Evolutionary conservation across 2,888 invertebrate genomes (phyloP).

Genomic region (Monochamus alternatus): DNA sequence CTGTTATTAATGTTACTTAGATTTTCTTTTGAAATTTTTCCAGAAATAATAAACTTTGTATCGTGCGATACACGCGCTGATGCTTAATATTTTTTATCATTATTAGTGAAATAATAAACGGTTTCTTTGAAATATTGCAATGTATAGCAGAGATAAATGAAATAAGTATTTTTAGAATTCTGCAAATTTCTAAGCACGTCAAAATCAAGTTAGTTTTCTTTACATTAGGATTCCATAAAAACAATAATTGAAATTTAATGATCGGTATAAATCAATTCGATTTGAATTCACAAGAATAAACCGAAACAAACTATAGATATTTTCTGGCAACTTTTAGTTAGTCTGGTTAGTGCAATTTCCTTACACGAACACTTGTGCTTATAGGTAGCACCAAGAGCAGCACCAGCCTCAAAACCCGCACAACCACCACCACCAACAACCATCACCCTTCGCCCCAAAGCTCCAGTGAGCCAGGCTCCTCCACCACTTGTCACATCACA

Average conservation of each 20-base stretch:
- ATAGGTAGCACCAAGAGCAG: conserved; percentile 55
- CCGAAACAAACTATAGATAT: too few relatives aligned
- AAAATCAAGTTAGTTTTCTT: too few relatives aligned
- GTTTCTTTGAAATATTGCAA: neutral
- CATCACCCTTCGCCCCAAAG: conserved; percentile 82
- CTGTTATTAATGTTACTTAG: neutral
- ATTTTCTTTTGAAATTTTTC: conserved; percentile 9
- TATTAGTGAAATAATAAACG: neutral
- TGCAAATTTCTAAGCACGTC: neutral
- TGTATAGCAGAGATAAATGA: neutral
- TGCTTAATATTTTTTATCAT: conserved; percentile 2
- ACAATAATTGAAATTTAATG: too few relatives aligned
- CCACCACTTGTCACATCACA: conserved; percentile 85
- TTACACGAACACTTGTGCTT: conserved; percentile 1
- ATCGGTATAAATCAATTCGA: too few relatives aligned
- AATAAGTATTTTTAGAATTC: neutral
- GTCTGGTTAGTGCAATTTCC: neutral
- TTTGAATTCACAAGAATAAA: too few relatives aligned
- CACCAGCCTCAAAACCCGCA: conserved; percentile 57
- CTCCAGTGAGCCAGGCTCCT: conserved; percentile 84
- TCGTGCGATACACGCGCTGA: too few relatives aligned
- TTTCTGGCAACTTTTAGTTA: too few relatives aligned
- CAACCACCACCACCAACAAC: conserved; percentile 81
- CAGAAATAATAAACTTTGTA: neutral
- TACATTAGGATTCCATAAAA: too few relatives aligned